Conservation (phyloP, 1,140 invertebrate species). For the Neodiprion lecontei region DNA sequence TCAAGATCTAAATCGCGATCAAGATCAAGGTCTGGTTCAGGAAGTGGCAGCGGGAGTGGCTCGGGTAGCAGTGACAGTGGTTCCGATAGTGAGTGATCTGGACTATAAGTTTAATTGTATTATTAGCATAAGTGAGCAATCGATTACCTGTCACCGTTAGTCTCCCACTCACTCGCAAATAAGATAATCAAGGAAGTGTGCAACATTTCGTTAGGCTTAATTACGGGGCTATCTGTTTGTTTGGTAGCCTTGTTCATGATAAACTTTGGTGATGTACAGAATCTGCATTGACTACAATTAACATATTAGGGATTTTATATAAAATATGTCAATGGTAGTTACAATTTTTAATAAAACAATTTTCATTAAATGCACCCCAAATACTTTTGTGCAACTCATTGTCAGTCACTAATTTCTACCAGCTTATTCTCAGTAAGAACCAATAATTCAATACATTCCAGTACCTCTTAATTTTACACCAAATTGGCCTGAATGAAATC, state of each 20-base stretch:
- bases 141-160: background rate
- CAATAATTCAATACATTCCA: too few species aligned
- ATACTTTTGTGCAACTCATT: too few species aligned
- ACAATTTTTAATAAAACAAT: background rate
- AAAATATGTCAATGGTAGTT: background rate
- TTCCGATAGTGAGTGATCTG: conserved; percentile 52
- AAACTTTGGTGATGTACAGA: background rate
- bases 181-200: background rate
- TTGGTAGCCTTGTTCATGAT: background rate
- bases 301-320: background rate
- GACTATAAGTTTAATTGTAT: background rate
- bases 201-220: background rate
- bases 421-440: too few species aligned
- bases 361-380: background rate
- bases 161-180: background rate
- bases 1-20: conserved; percentile 48
- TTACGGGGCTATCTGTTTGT: too few species aligned
- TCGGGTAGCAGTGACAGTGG: conserved; percentile 51
- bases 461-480: background rate
- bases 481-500: conserved; percentile 64
- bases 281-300: background rate
- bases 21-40: conserved; percentile 31
- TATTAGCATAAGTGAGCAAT: background rate
- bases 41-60: conserved; percentile 46
- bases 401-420: too few species aligned